Percentiles rank a stretch among this genome's conserved stretches.
phyloP scores from a whole-genome alignment of 2,888 invertebrate species.

The Drosophila cognata region DNA sequence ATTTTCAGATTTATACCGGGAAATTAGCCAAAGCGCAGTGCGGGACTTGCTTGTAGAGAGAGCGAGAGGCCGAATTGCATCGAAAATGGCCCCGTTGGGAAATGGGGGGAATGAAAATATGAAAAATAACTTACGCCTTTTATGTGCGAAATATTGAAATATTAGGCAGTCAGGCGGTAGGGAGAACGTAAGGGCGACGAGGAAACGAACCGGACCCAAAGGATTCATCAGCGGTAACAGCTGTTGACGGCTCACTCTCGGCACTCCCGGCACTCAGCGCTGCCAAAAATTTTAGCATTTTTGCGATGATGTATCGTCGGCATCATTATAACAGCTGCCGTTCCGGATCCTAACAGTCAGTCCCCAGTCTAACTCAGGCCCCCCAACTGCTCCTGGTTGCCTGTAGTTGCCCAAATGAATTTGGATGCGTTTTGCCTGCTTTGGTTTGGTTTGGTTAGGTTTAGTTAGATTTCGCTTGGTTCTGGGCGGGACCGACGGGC shows the following conservation, averaged over 20 bases:
- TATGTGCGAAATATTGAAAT: constrained; percentile 79
- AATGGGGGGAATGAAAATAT: constrained; percentile 44
- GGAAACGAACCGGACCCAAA: constrained; percentile 71
- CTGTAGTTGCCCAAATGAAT: constrained; percentile 58
- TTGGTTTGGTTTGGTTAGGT: constrained; percentile 24
- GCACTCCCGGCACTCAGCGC: constrained; percentile 35
- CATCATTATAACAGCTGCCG: constrained; percentile 81
- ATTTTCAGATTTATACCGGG: constrained; percentile 67
- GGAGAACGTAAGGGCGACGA: background rate
- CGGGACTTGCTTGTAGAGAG: background rate
- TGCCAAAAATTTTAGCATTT: constrained; percentile 79
- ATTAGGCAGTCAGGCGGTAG: constrained; percentile 54
- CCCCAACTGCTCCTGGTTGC: background rate
- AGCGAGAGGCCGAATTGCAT: constrained; percentile 14
- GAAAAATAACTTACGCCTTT: constrained; percentile 81
- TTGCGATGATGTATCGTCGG: constrained; percentile 81
- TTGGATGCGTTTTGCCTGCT: constrained; percentile 72
- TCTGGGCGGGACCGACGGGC: constrained; percentile 49
- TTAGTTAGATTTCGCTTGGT: constrained; percentile 44
- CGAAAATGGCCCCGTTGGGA: constrained; percentile 22
- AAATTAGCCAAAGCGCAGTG: constrained; percentile 68
- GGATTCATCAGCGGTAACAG: constrained; percentile 80
- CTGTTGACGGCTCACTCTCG: constrained; percentile 66
- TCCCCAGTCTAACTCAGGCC: constrained; percentile 23
- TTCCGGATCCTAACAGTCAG: constrained; percentile 50